phyloP scores from a whole-genome alignment of 1,140 invertebrate species.

The Bilobella aurantiaca region DNA sequence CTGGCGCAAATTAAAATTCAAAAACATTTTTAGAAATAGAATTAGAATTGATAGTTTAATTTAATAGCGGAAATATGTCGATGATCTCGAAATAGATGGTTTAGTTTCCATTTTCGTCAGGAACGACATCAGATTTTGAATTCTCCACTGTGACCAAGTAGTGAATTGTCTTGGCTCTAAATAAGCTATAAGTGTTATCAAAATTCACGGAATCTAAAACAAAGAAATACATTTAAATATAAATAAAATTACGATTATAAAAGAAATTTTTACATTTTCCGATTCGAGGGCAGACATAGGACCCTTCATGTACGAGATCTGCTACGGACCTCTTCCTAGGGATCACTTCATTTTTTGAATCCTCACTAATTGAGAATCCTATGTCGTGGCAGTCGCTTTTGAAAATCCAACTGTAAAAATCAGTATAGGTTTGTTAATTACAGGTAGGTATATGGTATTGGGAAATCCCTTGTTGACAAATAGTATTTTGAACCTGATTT shows the following conservation, averaged over 20 bases:
- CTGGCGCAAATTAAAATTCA: neutral
- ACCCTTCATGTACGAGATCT: conserved; percentile 9
- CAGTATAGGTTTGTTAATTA: no score
- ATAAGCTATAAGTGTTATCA: conserved; percentile 10
- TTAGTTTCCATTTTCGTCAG: neutral
- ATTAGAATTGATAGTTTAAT: no score
- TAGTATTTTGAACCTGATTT: conserved; percentile 3
- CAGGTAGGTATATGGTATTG: no score
- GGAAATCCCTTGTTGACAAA: no score
- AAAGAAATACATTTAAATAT: neutral
- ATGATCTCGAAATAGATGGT: neutral
- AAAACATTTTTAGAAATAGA: neutral
- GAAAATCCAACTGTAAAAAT: conserved; percentile 19
- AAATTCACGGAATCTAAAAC: conserved; percentile 9
- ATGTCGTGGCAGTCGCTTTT: conserved; percentile 15
- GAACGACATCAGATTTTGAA: neutral
- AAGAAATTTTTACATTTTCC: conserved; percentile 10
- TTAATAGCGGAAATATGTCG: neutral
- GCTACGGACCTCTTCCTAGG: neutral
- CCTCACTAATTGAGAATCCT: conserved; percentile 10
- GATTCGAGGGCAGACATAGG: neutral
- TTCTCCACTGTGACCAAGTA: conserved; percentile 5
- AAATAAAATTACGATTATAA: neutral
- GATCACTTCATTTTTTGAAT: conserved; percentile 5
- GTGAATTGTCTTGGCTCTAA: conserved; percentile 5